Evolutionary conservation across 2,797 vertebrate genomes (phyloP), one percentile per base, ranked within the genome.

Genomic region (Champsocephalus gunnari): DNA sequence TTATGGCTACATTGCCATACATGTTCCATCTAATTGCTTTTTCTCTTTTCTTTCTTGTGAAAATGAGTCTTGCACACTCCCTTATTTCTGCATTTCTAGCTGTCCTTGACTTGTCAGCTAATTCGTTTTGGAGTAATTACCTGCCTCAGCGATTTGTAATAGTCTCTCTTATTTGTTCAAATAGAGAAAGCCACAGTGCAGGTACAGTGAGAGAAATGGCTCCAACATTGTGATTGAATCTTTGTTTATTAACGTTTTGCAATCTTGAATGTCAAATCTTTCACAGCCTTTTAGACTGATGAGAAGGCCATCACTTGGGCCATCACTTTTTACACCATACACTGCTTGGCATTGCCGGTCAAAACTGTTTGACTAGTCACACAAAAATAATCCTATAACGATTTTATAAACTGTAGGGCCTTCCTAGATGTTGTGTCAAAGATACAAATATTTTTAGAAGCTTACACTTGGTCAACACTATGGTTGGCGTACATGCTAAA

Each of bases 71-170:
- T 71, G 73, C 71, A 0, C 19, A 24, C 58, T 14, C 44, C 32
- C n/a, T 63, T 55, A 59, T 50, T 61, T 47, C 63, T 68, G 59
- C 78, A 84, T 91, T 85, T 84, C 71, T 70, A 71, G 74, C 85
- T 86, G 87, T 91, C 89, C 88, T 94, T 92, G 91, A 92, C 85
- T 92, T 70, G 78, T 89, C 86, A 80, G 90, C 88, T 93, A 94
- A 95, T 94, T 93, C 88, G 87, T 91, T 93, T 91, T 68, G 54
- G 80, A 87, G 88, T 92, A 94, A 93, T 94, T 93, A 92, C 85
- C 81, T 92, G 93, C 93, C 89, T 86, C 88, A 87, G 79, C 58
- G 91, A 91, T 88, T 90, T 86, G 86, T 73, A 80, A 89, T 85
- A 70, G 76, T 82, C 72, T 72, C 58, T 77, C 66, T 84, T 89